These are phyloP conservation scores for Cydia pomonella DNA, from an alignment of 1,140 invertebrate species.

Conservation along the genomic window DNA sequence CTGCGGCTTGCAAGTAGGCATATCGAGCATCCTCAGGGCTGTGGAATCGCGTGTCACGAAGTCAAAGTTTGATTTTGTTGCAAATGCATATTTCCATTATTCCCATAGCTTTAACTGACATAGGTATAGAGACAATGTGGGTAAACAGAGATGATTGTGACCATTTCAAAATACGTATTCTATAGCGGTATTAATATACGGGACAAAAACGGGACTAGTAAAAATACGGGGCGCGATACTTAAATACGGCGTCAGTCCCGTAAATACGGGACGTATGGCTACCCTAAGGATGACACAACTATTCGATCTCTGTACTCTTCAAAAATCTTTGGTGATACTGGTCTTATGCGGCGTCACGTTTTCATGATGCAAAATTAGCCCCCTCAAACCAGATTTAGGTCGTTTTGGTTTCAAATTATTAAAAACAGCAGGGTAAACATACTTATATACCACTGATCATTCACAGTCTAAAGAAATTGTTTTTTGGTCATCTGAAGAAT, in stretches of 20 bases:
- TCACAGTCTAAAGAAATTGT: too few species aligned
- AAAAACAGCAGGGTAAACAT: neutral
- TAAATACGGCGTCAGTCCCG: too few species aligned
- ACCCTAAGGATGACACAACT: neutral
- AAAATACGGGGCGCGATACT: too few species aligned
- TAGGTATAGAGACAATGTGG: too few species aligned
- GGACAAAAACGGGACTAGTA: too few species aligned
- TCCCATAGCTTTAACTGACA: too few species aligned
- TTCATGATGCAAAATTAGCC: neutral
- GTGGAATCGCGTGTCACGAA: neutral
- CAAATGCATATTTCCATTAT: too few species aligned
- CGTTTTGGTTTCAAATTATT: neutral
- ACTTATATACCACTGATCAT: neutral
- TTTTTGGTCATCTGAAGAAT: neutral
- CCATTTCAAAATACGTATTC: too few species aligned
- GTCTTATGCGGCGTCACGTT: neutral
- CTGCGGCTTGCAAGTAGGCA: neutral
- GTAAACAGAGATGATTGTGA: too few species aligned
- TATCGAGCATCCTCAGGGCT: neutral
- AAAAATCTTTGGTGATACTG: neutral
- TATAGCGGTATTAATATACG: too few species aligned
- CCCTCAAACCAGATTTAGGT: neutral
- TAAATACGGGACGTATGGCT: neutral
- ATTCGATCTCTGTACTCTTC: neutral
- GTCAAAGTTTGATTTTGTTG: constrained; percentile 1